These are phyloP conservation scores for Agrochola circellaris DNA, from an alignment of 2,888 invertebrate genomes.

Conservation along the genomic window DNA sequence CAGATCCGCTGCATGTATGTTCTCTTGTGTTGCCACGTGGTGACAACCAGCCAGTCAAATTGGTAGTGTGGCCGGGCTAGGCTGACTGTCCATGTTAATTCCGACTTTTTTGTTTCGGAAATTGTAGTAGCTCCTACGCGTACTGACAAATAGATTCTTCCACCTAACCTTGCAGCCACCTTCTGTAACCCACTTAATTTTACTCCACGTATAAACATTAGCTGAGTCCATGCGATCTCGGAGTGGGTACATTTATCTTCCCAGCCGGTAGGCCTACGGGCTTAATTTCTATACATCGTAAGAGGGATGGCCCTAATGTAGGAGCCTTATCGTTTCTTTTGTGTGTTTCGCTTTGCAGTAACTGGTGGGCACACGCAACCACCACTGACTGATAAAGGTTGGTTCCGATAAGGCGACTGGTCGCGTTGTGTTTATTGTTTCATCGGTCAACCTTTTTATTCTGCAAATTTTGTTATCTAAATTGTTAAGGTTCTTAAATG, in stretches of 20 bases:
- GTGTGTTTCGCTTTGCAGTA: constrained; percentile 77
- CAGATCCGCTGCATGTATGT: neutral
- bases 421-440: constrained; percentile 11
- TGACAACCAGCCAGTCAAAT: neutral
- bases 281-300: constrained; percentile 79
- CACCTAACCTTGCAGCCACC: constrained; percentile 10
- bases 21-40: neutral
- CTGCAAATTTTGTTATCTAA: neutral
- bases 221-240: constrained; percentile 62
- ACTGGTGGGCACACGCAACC: constrained; percentile 76
- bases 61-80: neutral
- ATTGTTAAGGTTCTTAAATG: neutral
- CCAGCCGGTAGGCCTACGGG: constrained; percentile 64
- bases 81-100: neutral
- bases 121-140: neutral
- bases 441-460: neutral
- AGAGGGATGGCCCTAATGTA: constrained; percentile 76
- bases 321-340: constrained; percentile 80
- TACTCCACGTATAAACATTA: constrained; percentile 55
- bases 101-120: neutral
- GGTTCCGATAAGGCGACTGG: constrained; percentile 45
- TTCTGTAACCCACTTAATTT: constrained; percentile 57
- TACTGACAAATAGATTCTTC: neutral
- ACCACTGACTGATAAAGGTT: constrained; percentile 58
- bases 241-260: constrained; percentile 69